A percentile compares a stretch with the other conserved stretches of the same genome.
These are phyloP conservation scores for Cantharis lateralis DNA, from an alignment of 2,888 invertebrate species.

Conservation along the genomic window DNA sequence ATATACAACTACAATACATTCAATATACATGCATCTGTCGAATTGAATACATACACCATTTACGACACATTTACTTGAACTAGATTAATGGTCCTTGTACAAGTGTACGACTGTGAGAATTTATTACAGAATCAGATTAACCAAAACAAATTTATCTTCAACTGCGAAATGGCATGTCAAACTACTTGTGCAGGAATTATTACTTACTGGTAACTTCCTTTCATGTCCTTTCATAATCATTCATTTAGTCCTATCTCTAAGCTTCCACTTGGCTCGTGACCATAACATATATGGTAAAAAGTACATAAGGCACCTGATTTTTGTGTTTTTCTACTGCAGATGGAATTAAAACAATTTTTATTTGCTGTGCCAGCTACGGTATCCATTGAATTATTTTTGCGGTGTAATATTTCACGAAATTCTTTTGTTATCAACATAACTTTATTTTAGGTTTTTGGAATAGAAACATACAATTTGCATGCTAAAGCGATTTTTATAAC, in stretches of 20 bases:
- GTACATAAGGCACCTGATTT: background rate
- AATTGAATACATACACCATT: conserved; percentile 19
- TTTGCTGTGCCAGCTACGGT: background rate
- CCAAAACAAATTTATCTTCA: conserved; percentile 32
- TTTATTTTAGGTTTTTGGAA: background rate
- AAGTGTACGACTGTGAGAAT: conserved; percentile 26
- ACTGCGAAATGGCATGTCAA: conserved; percentile 27
- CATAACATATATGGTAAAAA: background rate
- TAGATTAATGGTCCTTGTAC: conserved; percentile 31
- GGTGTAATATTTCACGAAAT: background rate
- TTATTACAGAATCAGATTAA: conserved; percentile 33
- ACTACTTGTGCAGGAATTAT: conserved; percentile 21
- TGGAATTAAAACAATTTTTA: background rate
- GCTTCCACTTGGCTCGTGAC: background rate
- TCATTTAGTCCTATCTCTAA: background rate
- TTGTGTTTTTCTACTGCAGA: background rate
- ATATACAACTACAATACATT: background rate
- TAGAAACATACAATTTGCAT: background rate
- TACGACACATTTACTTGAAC: conserved; percentile 33
- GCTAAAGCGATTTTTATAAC: background rate
- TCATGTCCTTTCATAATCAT: conserved; percentile 7
- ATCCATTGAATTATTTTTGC: background rate
- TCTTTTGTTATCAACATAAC: background rate
- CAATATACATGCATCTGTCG: conserved; percentile 5
- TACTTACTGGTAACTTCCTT: conserved; percentile 4